A percentile compares a stretch with the other conserved stretches of the same genome.
These are phyloP conservation scores for Cladorhizidae sp. DNA, from an alignment of 37 sponge, comb jelly and placozoan genomes.

Conservation along the genomic window DNA sequence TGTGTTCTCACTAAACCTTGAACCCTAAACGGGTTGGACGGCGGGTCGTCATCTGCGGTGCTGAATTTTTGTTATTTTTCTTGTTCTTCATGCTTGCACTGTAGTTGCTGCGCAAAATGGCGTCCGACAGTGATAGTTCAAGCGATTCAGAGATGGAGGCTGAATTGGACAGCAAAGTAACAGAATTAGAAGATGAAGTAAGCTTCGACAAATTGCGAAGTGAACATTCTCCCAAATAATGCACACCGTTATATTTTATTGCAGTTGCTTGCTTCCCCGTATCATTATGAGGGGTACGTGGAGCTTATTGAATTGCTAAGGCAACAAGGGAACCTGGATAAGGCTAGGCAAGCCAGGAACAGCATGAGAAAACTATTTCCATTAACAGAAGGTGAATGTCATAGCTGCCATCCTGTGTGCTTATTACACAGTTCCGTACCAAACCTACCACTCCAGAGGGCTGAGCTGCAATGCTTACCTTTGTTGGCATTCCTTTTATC, in stretches of 20 bases:
- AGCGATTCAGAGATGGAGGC: not conserved
- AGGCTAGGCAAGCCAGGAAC: constrained; percentile 58
- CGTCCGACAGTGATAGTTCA: constrained; percentile 12
- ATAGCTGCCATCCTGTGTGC: no score
- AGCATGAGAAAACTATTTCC: constrained; percentile 70
- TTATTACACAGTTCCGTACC: not conserved
- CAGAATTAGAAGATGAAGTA: constrained; percentile 3
- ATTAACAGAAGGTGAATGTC: constrained; percentile 67
- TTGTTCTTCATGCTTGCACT: no score
- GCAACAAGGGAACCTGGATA: constrained; percentile 55
- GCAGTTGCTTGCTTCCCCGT: constrained; percentile 30
- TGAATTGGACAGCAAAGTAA: not conserved
- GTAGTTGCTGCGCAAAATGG: no score
- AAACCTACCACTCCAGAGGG: not conserved
- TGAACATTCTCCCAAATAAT: not conserved
- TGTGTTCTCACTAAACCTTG: no score
- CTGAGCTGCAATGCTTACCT: no score
- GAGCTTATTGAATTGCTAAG: constrained; percentile 55
- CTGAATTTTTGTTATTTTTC: no score
- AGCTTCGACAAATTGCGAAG: not conserved
- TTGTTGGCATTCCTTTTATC: not conserved
- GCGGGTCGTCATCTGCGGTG: no score
- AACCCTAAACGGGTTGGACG: no score
- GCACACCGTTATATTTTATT: not conserved
- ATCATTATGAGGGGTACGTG: constrained; percentile 74